Evolutionary conservation across 2,888 invertebrate species (phyloP).

Genomic region (Ypsolopha scabrella): DNA sequence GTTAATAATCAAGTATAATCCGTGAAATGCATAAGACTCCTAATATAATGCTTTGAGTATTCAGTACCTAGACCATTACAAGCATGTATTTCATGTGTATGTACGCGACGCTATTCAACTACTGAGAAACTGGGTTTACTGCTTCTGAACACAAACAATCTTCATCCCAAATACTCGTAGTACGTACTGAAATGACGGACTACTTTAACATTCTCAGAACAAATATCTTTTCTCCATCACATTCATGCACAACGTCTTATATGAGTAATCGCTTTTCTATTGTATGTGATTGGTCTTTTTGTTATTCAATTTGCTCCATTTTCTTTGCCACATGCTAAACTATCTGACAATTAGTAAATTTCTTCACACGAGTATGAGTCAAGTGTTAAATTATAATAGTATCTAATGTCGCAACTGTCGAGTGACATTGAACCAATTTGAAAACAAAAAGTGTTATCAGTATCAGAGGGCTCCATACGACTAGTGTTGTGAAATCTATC

Average conservation of each 20-base stretch:
- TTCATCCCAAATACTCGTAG: slow-evolving; percentile 40
- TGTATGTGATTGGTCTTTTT: no score
- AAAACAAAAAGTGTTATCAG: slow-evolving; percentile 53
- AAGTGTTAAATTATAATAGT: background rate
- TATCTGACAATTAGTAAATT: background rate
- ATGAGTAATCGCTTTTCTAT: no score
- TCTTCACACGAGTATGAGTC: background rate
- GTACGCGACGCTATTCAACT: background rate
- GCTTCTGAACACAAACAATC: slow-evolving; percentile 53
- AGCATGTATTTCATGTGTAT: no score
- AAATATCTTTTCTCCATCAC: no score
- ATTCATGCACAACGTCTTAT: no score
- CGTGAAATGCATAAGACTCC: no score
- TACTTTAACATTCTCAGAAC: no score
- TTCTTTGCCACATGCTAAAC: background rate
- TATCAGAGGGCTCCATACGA: slow-evolving; percentile 36
- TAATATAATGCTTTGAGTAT: no score
- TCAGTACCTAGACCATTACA: no score
- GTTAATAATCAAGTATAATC: no score
- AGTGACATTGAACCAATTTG: slow-evolving; percentile 53
- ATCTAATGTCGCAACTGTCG: slow-evolving; percentile 34
- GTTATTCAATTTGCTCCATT: no score
- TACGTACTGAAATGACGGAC: no score
- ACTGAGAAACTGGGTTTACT: slow-evolving; percentile 57
- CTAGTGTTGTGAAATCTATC: slow-evolving; percentile 11